A percentile compares a stretch with the other conserved stretches of the same genome.
These are phyloP conservation scores for Thalassarche chlororhynchos DNA, from an alignment of 2,113 vertebrate genomes.

Conservation along the genomic window DNA sequence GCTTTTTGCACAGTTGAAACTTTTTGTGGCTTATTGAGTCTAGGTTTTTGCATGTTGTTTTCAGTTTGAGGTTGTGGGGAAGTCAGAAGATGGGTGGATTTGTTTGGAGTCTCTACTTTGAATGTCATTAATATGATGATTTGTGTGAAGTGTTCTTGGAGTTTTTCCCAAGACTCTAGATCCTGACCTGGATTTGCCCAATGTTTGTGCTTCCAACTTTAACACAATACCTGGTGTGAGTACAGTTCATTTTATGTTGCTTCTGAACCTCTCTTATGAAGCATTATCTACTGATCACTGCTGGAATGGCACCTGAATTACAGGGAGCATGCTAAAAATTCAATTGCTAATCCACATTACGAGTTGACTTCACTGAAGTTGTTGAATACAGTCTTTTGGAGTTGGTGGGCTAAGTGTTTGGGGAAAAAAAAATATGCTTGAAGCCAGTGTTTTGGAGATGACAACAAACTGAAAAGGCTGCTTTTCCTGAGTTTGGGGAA, in stretches of 20 bases:
- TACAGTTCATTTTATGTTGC: neutral
- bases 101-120: neutral
- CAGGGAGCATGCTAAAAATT: neutral
- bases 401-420: neutral
- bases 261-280: neutral
- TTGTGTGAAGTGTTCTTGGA: neutral
- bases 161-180: neutral
- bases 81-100: neutral
- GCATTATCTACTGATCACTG: neutral
- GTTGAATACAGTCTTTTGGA: neutral
- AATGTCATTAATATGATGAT: neutral
- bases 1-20: neutral
- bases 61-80: neutral
- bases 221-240: neutral
- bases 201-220: neutral
- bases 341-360: fast-evolving
- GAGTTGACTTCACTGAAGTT: neutral
- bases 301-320: neutral
- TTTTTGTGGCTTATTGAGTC: neutral
- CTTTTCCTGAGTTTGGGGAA: neutral
- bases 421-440: neutral
- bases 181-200: neutral
- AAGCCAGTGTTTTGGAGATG: neutral
- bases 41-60: neutral
- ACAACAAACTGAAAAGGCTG: neutral